Evolutionary conservation across 2,797 vertebrate genomes (phyloP).

Genomic region (Brachyrhaphis roseni): DNA sequence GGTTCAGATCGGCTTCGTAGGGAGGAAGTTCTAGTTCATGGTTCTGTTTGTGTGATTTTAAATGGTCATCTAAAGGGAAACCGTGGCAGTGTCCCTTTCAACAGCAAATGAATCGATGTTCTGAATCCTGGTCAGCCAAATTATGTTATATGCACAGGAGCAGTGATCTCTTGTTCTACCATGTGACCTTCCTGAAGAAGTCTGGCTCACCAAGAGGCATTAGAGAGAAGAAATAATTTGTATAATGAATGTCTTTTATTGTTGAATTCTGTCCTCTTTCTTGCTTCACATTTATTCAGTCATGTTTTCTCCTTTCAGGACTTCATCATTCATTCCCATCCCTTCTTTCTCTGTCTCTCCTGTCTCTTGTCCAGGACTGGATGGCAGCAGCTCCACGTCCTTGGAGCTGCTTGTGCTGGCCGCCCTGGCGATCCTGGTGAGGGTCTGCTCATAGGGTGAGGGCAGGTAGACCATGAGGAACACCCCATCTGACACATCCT

Average conservation of each 20-base stretch:
- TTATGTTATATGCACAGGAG: background rate
- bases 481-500: constrained; percentile 69
- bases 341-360: constrained; percentile 44
- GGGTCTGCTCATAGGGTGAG: constrained; percentile 87
- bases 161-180: background rate
- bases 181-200: background rate
- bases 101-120: background rate
- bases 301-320: constrained; percentile 7
- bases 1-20: background rate
- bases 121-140: background rate
- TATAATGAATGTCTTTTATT: too few species aligned
- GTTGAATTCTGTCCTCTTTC: background rate
- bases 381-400: constrained; percentile 60
- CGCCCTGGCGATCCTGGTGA: constrained; percentile 76
- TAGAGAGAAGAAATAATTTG: background rate
- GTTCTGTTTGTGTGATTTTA: background rate
- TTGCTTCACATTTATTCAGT: constrained; percentile 15
- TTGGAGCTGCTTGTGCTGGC: constrained; percentile 78
- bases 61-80: background rate
- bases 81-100: background rate
- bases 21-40: background rate
- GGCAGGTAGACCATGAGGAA: constrained; percentile 83
- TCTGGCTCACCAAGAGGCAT: background rate
- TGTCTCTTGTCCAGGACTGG: constrained; percentile 57
- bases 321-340: background rate